Percentiles rank a stretch among this genome's conserved stretches.
Evolutionary conservation across 2,888 invertebrate species (phyloP).

Genomic region (Dryobota labecula): DNA sequence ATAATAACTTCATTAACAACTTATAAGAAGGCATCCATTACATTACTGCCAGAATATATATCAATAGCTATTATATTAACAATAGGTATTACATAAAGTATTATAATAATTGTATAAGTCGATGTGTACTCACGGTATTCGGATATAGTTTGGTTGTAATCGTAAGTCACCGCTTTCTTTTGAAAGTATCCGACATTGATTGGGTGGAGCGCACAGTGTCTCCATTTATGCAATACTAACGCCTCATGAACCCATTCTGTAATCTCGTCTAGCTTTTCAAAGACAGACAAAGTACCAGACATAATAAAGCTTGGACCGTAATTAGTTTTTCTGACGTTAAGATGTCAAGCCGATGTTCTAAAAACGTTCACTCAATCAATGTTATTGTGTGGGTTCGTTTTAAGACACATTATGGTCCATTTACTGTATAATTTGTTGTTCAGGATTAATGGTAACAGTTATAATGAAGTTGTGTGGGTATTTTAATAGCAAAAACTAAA

Average conservation of each 20-base stretch:
- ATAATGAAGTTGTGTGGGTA: conserved; percentile 26
- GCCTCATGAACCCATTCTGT: conserved; percentile 61
- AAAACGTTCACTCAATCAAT: conserved; percentile 49
- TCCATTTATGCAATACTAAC: conserved; percentile 59
- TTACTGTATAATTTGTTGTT: conserved; percentile 27
- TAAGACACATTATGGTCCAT: conserved; percentile 25
- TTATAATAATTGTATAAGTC: conserved; percentile 42
- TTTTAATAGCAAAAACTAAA: conserved; percentile 30
- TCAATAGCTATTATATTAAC: conserved; percentile 10
- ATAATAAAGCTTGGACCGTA: conserved; percentile 52
- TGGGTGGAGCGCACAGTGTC: conserved; percentile 58
- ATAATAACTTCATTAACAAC: conserved; percentile 41
- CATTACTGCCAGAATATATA: conserved; percentile 27
- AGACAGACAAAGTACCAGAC: conserved; percentile 45
- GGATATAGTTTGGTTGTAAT: conserved; percentile 42
- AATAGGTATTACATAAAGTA: conserved; percentile 39
- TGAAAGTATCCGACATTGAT: conserved; percentile 62
- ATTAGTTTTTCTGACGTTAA: conserved; percentile 58
- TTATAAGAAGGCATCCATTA: conserved; percentile 16
- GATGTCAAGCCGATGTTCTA: conserved; percentile 50
- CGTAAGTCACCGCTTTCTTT: conserved; percentile 57
- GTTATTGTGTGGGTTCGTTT: conserved; percentile 38
- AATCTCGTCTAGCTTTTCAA: conserved; percentile 60
- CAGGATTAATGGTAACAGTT: conserved; percentile 37
- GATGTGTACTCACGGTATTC: conserved; percentile 38